Conservation (phyloP, 2,888 invertebrate genomes). For the Brenthis daphne region DNA sequence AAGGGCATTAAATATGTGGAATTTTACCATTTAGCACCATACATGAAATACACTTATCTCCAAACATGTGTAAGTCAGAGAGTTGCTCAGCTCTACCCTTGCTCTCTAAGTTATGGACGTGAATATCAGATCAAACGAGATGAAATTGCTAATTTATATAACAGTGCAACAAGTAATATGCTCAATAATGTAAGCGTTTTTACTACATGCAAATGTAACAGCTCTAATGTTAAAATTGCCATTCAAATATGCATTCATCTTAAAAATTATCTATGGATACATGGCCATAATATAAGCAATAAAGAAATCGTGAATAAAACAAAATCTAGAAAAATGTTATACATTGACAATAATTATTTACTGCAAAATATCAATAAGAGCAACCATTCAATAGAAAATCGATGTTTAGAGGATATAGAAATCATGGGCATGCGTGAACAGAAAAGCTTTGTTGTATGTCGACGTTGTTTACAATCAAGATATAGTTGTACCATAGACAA, state of each 20-base stretch:
- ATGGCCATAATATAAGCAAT: not conserved
- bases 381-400: not conserved
- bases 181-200: too few relatives aligned
- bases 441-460: not conserved
- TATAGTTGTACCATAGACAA: not conserved
- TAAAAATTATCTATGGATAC: too few relatives aligned
- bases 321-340: not conserved
- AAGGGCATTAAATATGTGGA: slow-evolving; percentile 2
- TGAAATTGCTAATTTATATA: too few relatives aligned
- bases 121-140: not conserved
- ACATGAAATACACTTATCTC: not conserved
- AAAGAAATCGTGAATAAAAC: not conserved
- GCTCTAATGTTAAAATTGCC: too few relatives aligned
- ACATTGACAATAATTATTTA: slow-evolving; percentile 12
- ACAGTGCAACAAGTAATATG: not conserved
- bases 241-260: too few relatives aligned
- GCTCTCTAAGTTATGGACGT: not conserved
- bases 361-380: not conserved
- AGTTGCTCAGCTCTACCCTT: not conserved
- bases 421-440: not conserved
- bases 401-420: not conserved
- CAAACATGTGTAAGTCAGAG: not conserved
- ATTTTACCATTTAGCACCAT: not conserved
- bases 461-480: not conserved
- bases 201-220: too few relatives aligned